Conservation (phyloP, 2,797 vertebrate genomes). For the Phalanger gymnotis region DNA sequence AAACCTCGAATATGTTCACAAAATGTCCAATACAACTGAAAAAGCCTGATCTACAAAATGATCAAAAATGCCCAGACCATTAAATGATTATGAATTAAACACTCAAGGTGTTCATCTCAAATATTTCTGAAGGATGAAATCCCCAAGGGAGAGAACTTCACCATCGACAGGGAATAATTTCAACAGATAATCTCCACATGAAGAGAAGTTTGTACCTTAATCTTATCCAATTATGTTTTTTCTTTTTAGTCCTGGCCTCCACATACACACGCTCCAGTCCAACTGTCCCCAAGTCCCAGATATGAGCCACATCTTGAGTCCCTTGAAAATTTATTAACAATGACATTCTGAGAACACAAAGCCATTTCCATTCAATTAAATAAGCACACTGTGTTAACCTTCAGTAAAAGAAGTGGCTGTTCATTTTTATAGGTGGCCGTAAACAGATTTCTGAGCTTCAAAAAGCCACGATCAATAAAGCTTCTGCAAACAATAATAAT, state of each 20-base stretch:
- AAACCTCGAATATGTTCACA: neutral
- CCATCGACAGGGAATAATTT: constrained; percentile 37
- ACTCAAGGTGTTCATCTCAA: constrained; percentile 36
- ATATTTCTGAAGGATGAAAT: constrained; percentile 26
- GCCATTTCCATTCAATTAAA: constrained; percentile 88
- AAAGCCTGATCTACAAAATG: neutral
- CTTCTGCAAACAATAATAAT: constrained; percentile 85
- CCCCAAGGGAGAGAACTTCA: constrained; percentile 43
- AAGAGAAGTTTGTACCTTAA: constrained; percentile 2
- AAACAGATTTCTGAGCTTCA: constrained; percentile 84
- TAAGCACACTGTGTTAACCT: constrained; percentile 85
- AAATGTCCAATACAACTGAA: neutral
- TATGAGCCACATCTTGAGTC: constrained; percentile 68
- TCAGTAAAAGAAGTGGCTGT: constrained; percentile 85
- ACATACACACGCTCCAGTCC: neutral
- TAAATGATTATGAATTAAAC: constrained; percentile 26
- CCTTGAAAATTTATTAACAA: constrained; percentile 83
- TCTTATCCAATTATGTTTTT: neutral
- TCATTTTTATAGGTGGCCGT: constrained; percentile 83
- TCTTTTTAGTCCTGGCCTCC: constrained; percentile 37
- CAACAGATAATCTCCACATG: constrained; percentile 62
- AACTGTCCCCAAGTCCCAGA: neutral
- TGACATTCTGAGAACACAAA: constrained; percentile 86
- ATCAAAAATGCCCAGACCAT: neutral
- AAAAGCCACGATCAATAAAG: constrained; percentile 86